These are phyloP conservation scores for Phengaris alcon DNA, from an alignment of 2,888 invertebrate genomes.

Conservation along the genomic window DNA sequence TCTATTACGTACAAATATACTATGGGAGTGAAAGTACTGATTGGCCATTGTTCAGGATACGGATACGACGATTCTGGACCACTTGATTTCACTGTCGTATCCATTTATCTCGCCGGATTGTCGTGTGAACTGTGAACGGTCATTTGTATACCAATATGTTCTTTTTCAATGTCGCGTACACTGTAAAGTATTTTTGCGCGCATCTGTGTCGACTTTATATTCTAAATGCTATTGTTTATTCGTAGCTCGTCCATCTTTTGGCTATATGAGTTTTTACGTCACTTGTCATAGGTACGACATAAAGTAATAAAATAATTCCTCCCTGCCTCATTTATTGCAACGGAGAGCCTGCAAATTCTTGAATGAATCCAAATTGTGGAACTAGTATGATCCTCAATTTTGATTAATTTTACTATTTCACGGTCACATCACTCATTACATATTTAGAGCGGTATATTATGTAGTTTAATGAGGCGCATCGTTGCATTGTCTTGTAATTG, in stretches of 20 bases:
- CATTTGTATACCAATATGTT: constrained; percentile 49
- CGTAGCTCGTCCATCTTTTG: not conserved
- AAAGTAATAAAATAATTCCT: not conserved
- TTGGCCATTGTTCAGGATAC: constrained; percentile 63
- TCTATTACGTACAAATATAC: constrained; percentile 67
- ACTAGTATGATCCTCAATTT: constrained; percentile 1
- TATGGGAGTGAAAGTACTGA: constrained; percentile 73
- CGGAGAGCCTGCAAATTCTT: not conserved
- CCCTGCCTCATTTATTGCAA: not conserved
- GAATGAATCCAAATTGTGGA: constrained; percentile 1
- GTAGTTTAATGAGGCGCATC: constrained; percentile 38
- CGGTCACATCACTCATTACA: constrained; percentile 2
- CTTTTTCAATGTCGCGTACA: constrained; percentile 51
- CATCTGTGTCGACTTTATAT: no score
- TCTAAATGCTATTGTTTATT: no score
- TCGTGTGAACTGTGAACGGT: constrained; percentile 58
- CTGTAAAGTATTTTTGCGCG: no score
- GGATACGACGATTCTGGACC: constrained; percentile 61
- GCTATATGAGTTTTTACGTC: not conserved
- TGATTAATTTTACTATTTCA: not conserved
- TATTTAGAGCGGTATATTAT: constrained; percentile 21
- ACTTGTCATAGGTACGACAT: not conserved
- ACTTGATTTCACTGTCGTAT: constrained; percentile 59
- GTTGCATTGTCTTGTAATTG: constrained; percentile 50
- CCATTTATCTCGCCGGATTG: constrained; percentile 66